These are phyloP conservation scores for Drosophila asahinai DNA, from an alignment of 1,140 invertebrate species.

Conservation along the genomic window DNA sequence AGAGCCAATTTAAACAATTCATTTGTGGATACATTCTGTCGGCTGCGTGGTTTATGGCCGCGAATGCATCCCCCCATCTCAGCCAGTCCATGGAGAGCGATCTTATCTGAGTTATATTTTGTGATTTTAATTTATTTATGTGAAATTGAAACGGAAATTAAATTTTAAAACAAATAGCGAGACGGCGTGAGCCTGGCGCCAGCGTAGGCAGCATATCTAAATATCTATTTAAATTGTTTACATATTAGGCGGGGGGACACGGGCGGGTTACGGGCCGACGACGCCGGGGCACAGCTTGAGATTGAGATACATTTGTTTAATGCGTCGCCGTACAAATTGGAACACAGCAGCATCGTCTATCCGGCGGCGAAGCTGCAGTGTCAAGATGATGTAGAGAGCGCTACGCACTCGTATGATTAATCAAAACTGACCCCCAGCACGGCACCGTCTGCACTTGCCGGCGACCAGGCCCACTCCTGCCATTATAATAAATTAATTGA, in stretches of 20 bases:
- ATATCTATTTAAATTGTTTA: constrained; percentile 83
- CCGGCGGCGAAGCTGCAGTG: constrained; percentile 45
- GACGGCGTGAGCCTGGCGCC: constrained; percentile 58
- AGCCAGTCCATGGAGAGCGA: constrained; percentile 16
- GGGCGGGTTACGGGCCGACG: constrained; percentile 19
- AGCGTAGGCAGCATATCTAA: constrained; percentile 81
- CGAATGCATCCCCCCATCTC: constrained; percentile 29
- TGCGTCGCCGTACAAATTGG: constrained; percentile 77
- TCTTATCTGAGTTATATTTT: constrained; percentile 57
- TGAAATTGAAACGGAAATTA: constrained; percentile 85
- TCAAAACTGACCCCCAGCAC: constrained; percentile 57
- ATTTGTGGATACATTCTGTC: constrained; percentile 18
- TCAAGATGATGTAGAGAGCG: constrained; percentile 73
- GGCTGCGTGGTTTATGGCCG: not conserved
- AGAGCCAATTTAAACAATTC: constrained; percentile 60
- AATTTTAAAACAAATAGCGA: constrained; percentile 82
- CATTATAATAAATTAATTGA: constrained; percentile 84
- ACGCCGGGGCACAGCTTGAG: constrained; percentile 75
- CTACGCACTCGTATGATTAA: constrained; percentile 62
- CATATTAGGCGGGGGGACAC: constrained; percentile 51
- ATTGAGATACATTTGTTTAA: constrained; percentile 81
- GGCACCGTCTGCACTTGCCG: constrained; percentile 24
- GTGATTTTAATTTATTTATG: constrained; percentile 80
- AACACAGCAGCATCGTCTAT: constrained; percentile 31
- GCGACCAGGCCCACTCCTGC: constrained; percentile 36